A percentile compares a stretch with the other conserved stretches of the same genome.
phyloP scores from a whole-genome alignment of 2,888 invertebrate species.

The Polydrusus tereticollis region DNA sequence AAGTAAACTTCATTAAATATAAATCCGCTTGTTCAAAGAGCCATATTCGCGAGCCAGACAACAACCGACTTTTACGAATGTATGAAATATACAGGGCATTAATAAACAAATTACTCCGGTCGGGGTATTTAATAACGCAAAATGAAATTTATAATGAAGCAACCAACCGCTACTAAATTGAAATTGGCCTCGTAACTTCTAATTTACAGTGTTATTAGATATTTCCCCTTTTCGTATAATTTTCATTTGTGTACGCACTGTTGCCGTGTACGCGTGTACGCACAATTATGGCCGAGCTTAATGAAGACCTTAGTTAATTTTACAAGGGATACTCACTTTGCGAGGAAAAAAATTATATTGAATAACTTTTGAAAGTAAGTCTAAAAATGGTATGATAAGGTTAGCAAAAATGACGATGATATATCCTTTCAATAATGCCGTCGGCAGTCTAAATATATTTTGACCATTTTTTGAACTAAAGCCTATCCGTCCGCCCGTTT shows the following conservation, averaged over 20 bases:
- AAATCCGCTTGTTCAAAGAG: neutral
- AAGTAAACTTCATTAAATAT: conserved; percentile 16
- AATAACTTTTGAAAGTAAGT: too few relatives aligned
- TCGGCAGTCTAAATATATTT: too few relatives aligned
- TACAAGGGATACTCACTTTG: too few relatives aligned
- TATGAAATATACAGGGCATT: conserved; percentile 44
- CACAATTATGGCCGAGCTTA: conserved; percentile 1
- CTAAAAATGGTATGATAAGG: too few relatives aligned
- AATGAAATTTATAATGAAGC: conserved; percentile 50
- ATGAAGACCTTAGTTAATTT: neutral
- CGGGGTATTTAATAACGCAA: conserved; percentile 45
- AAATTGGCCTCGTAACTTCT: conserved; percentile 49
- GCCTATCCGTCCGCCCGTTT: too few relatives aligned
- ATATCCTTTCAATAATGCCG: too few relatives aligned
- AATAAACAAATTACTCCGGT: conserved; percentile 45
- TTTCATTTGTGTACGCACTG: conserved; percentile 15
- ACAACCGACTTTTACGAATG: conserved; percentile 13
- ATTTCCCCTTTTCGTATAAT: conserved; percentile 29
- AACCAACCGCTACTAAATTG: conserved; percentile 47
- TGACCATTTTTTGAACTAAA: too few relatives aligned
- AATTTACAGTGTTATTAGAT: conserved; percentile 48
- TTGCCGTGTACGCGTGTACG: neutral
- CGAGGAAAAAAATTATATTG: too few relatives aligned
- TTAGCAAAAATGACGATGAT: too few relatives aligned
- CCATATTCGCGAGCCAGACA: conserved; percentile 1